Evolutionary conservation across 1,140 invertebrate genomes (phyloP).

Genomic region (Prorops nasuta): DNA sequence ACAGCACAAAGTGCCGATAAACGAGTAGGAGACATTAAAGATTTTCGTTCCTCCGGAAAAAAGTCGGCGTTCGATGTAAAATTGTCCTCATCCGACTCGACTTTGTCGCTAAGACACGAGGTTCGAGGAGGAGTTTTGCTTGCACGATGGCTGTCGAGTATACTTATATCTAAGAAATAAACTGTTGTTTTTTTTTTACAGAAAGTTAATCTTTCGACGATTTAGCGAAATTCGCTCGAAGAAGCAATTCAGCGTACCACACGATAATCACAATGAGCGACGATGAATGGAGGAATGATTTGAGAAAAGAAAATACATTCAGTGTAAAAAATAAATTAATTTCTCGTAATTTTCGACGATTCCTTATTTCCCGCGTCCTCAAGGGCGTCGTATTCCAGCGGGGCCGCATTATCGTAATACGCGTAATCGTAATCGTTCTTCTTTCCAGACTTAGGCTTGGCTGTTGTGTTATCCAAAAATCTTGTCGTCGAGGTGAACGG

Average conservation of each 20-base stretch:
- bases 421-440: constrained; percentile 56
- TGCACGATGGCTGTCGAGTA: too few relatives aligned
- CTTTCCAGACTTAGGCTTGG: constrained; percentile 37
- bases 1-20: too few relatives aligned
- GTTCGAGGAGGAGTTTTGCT: too few relatives aligned
- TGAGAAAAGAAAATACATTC: not conserved
- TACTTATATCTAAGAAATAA: constrained; percentile 1
- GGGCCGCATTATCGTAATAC: constrained; percentile 50
- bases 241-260: not conserved
- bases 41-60: too few relatives aligned
- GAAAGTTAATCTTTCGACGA: not conserved
- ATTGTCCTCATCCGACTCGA: too few relatives aligned
- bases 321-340: constrained; percentile 8
- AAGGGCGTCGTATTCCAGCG: constrained; percentile 49
- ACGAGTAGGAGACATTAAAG: too few relatives aligned
- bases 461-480: constrained; percentile 32
- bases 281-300: not conserved
- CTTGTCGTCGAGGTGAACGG: constrained; percentile 44
- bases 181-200: not conserved
- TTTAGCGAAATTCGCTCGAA: not conserved
- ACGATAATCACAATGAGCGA: not conserved
- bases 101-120: too few relatives aligned
- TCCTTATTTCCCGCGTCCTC: constrained; percentile 52
- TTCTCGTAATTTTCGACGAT: constrained; percentile 47
- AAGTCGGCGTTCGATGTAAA: too few relatives aligned